Evolutionary conservation across 2,888 invertebrate species (phyloP).

Genomic region (Hesperia comma): DNA sequence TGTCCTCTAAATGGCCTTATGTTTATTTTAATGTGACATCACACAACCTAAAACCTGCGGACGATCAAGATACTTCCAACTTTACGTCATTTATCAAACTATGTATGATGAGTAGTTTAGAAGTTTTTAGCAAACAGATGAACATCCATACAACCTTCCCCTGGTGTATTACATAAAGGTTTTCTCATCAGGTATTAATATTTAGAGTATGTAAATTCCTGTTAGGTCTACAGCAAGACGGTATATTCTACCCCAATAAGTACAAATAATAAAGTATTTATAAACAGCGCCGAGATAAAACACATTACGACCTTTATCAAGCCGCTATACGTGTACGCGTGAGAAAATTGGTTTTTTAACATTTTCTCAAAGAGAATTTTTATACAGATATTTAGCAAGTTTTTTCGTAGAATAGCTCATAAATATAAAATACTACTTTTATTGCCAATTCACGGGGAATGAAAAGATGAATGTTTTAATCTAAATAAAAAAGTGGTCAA

Average conservation of each 20-base stretch:
- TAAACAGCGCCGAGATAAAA: conserved; percentile 1
- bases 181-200: too few relatives aligned
- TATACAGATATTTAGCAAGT: conserved; percentile 34
- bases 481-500: neutral
- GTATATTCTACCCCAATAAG: neutral
- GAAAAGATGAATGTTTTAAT: conserved; percentile 12
- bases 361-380: conserved; percentile 43
- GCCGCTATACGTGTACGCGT: conserved; percentile 9
- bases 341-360: conserved; percentile 43
- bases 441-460: conserved; percentile 16
- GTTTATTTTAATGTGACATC: too few relatives aligned
- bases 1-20: too few relatives aligned
- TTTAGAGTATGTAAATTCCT: too few relatives aligned
- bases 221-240: neutral
- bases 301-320: conserved; percentile 27
- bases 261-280: conserved; percentile 4
- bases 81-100: too few relatives aligned
- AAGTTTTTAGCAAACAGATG: too few relatives aligned
- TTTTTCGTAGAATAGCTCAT: conserved; percentile 39
- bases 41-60: too few relatives aligned
- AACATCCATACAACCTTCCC: too few relatives aligned
- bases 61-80: too few relatives aligned
- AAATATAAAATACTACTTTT: conserved; percentile 41
- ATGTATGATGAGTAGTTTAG: too few relatives aligned
- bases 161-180: too few relatives aligned